Percentiles rank a stretch among this genome's conserved stretches.
phyloP scores from a whole-genome alignment of 2,113 vertebrate genomes.

The Anguilla japonica region DNA sequence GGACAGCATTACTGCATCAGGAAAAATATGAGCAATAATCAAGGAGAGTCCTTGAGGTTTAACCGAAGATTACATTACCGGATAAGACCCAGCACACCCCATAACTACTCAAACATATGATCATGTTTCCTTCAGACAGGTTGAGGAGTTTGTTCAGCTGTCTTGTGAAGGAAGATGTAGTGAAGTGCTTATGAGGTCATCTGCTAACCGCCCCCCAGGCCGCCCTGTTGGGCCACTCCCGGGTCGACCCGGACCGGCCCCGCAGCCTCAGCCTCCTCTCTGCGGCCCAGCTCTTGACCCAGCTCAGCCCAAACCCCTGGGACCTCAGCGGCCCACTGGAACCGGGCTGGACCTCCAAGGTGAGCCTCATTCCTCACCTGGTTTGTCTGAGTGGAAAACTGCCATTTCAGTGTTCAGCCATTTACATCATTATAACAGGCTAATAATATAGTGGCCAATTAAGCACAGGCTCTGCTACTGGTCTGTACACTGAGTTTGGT shows the following conservation, averaged over 20 bases:
- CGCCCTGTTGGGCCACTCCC: conserved; percentile 68
- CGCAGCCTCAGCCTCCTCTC: conserved; percentile 76
- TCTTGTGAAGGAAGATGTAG: not conserved
- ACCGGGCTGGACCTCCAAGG: conserved; percentile 73
- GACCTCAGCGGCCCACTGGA: conserved; percentile 51
- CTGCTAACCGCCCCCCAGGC: conserved; percentile 57
- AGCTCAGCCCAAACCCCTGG: conserved; percentile 65
- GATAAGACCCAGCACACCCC: not conserved
- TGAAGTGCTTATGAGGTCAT: not conserved
- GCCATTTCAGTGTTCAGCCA: no score
- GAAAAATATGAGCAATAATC: not conserved
- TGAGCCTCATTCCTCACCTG: conserved; percentile 40
- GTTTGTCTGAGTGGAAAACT: not conserved
- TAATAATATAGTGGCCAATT: no score
- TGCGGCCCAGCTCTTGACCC: conserved; percentile 74
- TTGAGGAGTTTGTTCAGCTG: no score
- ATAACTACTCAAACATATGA: not conserved
- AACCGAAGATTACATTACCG: not conserved
- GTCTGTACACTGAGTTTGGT: not conserved
- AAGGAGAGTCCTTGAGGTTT: no score
- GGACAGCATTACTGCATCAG: not conserved
- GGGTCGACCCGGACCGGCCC: conserved; percentile 63
- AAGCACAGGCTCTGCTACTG: no score
- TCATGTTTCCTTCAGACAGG: no score
- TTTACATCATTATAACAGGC: no score